A percentile compares a stretch with the other conserved stretches of the same genome.
phyloP scores from a whole-genome alignment of 2,888 invertebrate species.

The Nipponacmea schrenckii region DNA sequence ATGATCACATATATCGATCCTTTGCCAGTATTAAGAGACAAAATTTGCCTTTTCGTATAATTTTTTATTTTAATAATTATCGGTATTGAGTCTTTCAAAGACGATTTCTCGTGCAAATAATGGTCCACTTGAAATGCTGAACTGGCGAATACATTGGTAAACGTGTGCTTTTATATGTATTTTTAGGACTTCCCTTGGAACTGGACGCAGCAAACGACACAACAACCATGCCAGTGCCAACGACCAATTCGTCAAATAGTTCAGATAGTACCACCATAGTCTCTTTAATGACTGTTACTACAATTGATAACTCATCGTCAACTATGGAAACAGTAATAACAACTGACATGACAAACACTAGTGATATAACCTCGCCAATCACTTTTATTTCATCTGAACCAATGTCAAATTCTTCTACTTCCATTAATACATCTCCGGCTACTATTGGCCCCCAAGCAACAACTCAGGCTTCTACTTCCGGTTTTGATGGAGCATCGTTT shows the following conservation, averaged over 20 bases:
- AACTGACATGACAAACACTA: not conserved
- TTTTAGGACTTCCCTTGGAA: no score
- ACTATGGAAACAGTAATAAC: not conserved
- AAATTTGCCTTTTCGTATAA: no score
- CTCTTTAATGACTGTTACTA: not conserved
- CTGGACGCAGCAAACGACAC: no score
- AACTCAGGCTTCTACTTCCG: not conserved
- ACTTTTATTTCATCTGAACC: not conserved
- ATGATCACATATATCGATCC: no score
- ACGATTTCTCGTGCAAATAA: no score
- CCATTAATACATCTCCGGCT: not conserved
- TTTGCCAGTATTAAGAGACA: no score
- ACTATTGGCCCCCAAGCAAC: not conserved
- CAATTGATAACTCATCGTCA: not conserved
- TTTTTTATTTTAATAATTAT: no score
- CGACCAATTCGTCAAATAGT: not conserved
- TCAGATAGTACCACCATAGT: not conserved
- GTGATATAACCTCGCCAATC: not conserved
- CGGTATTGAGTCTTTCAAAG: no score
- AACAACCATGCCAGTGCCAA: not conserved
- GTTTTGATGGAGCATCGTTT: slow-evolving; percentile 15
- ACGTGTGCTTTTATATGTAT: no score
- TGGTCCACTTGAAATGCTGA: no score
- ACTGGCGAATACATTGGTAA: no score
- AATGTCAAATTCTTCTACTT: not conserved